A percentile compares a stretch with the other conserved stretches of the same genome.
phyloP scores from a whole-genome alignment of 2,888 invertebrate genomes.

The Cheilosia pagana region DNA sequence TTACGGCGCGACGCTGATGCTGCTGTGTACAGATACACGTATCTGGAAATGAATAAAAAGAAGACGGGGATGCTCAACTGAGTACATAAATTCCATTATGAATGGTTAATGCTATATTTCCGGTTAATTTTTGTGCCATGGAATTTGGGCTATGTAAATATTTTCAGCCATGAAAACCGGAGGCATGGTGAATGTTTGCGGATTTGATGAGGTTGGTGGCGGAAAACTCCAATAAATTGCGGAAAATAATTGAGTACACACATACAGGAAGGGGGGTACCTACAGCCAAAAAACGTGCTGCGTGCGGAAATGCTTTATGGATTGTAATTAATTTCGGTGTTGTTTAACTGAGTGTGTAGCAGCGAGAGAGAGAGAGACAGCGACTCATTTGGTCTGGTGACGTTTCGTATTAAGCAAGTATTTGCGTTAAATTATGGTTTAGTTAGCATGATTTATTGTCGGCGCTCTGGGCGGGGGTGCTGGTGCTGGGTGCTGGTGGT shows the following conservation, averaged over 20 bases:
- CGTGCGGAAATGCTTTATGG: conserved; percentile 71
- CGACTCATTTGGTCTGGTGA: conserved; percentile 59
- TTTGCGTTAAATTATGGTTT: conserved; percentile 72
- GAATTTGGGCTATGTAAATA: conserved; percentile 73
- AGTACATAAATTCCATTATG: conserved; percentile 73
- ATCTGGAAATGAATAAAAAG: conserved; percentile 58
- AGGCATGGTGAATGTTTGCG: conserved; percentile 35
- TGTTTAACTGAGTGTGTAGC: conserved; percentile 66
- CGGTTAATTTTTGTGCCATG: conserved; percentile 71
- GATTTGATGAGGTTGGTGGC: conserved; percentile 37
- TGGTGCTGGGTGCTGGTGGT: background rate
- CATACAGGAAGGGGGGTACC: background rate
- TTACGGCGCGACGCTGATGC: background rate
- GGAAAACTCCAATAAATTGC: conserved; percentile 67
- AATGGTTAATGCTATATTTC: conserved; percentile 74
- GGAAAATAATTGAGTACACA: conserved; percentile 64
- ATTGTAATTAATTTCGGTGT: conserved; percentile 72
- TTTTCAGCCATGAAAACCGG: conserved; percentile 28
- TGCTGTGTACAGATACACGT: background rate
- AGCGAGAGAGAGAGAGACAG: background rate
- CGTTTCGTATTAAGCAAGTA: conserved; percentile 66
- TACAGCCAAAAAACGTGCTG: conserved; percentile 39
- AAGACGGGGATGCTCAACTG: conserved; percentile 45
- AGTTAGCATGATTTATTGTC: conserved; percentile 73
- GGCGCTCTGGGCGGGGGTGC: background rate